phyloP scores from a whole-genome alignment of 2,113 vertebrate species.

The Vidua chalybeata region DNA sequence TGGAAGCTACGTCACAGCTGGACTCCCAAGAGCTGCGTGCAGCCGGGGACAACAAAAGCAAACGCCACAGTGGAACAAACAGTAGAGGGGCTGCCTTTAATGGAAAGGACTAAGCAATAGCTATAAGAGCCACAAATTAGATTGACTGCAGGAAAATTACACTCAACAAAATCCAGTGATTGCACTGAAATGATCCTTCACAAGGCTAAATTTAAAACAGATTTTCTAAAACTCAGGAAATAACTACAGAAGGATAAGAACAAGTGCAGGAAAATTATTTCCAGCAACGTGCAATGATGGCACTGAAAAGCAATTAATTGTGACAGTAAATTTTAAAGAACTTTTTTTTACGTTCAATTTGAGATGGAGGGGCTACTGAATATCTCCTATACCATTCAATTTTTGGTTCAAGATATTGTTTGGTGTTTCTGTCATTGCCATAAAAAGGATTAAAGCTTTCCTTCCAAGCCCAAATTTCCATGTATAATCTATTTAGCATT shows the following conservation, averaged over 20 bases:
- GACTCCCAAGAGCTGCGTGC: too few species aligned
- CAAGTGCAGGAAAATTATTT: neutral
- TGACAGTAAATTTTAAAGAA: neutral
- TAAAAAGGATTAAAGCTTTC: neutral
- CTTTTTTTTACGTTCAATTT: neutral
- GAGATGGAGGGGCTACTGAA: neutral
- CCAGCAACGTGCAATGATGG: neutral
- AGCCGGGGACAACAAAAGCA: too few species aligned
- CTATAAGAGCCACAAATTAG: neutral
- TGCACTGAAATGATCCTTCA: constrained; percentile 31
- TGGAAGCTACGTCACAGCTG: too few species aligned
- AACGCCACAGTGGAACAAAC: neutral
- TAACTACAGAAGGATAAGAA: neutral
- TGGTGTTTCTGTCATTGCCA: neutral
- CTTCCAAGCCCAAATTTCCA: neutral
- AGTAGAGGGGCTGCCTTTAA: neutral
- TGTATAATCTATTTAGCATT: constrained; percentile 5
- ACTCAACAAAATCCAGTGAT: constrained; percentile 19
- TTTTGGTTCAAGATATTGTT: neutral
- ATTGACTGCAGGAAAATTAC: neutral
- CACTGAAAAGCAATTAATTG: neutral
- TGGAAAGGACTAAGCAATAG: neutral
- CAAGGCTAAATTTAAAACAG: constrained; percentile 22
- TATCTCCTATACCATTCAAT: neutral
- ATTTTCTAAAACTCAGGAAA: constrained; percentile 26